phyloP scores from a whole-genome alignment of 2,888 invertebrate species.

The Arctia plantaginis region DNA sequence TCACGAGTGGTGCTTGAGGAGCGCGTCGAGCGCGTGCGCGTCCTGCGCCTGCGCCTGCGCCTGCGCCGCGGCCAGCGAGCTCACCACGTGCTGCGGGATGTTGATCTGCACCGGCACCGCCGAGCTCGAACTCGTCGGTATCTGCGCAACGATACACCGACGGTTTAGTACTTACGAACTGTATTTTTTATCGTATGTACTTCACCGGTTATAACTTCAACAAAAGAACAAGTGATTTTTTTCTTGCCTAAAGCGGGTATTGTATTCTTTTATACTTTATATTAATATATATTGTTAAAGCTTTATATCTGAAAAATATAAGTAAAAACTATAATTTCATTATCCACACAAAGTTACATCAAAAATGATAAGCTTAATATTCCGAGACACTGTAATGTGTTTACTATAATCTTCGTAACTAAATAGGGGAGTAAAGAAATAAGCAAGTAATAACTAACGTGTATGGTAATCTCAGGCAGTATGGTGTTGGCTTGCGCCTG shows the following conservation, averaged over 20 bases:
- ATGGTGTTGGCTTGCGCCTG: constrained; percentile 46
- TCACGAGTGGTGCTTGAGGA: constrained; percentile 77
- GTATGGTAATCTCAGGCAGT: constrained; percentile 83
- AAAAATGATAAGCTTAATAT: not conserved
- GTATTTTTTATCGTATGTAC: too few relatives aligned
- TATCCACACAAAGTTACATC: too few relatives aligned
- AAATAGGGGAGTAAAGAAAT: not conserved
- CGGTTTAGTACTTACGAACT: too few relatives aligned
- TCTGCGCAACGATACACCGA: constrained; percentile 64
- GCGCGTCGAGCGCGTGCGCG: constrained; percentile 73
- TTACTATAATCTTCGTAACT: not conserved
- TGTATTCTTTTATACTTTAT: too few relatives aligned
- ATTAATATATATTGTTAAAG: too few relatives aligned
- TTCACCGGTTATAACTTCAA: too few relatives aligned
- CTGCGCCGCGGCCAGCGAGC: constrained; percentile 68
- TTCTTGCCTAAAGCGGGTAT: too few relatives aligned
- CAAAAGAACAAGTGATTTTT: too few relatives aligned
- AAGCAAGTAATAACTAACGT: constrained; percentile 65
- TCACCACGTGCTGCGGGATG: constrained; percentile 86
- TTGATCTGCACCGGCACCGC: constrained; percentile 89
- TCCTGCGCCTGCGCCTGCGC: constrained; percentile 57
- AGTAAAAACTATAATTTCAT: too few relatives aligned
- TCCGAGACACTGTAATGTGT: not conserved
- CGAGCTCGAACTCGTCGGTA: constrained; percentile 86
- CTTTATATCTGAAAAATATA: too few relatives aligned